Base-by-base conservation (phyloP, 2,113 vertebrate genomes). In the Zeus faber region DNA sequence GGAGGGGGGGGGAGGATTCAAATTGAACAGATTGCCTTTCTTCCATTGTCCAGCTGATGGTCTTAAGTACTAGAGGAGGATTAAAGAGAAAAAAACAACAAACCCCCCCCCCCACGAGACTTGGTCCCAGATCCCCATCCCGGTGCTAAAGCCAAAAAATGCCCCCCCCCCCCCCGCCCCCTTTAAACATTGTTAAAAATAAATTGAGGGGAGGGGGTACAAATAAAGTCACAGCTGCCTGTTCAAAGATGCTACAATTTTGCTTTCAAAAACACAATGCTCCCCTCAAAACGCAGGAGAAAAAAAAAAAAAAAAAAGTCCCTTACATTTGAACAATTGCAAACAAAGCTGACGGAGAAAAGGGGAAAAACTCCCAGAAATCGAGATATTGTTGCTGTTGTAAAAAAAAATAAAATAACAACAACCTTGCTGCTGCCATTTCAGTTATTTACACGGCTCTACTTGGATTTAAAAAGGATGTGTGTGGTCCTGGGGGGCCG, bases 201-300 rank as follows among this genome's bases (percentile, higher is more conserved):
- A 26, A 16, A 25, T 53, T 26, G 20, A 44, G 26, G 54, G 53
- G 58, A 51, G 60, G 49, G 47, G 61, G 41, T 44, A 47, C 52
- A 41, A 73, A 60, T 29, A 45, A 41, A 49, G 53, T 76, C 69
- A 73, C 77, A 89, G 87, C 88, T 90, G 86, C 88, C 85, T 76
- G 65, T 79, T 84, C 62, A 79, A 79, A 79, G 59, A 87, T 87
- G 86, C 87, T 90, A 90, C 87, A 87, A 69, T 79, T 76, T 70
- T 35, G 78, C 79, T 83, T 74, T 71, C 31, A 65, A 72, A 65
- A 72, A 25, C 45, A 51, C 63, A 23, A 44, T 54, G n/a, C n/a
- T n/a, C n/a, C n/a, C 56, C 55, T 62, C 47, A 57, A 61, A n/a
- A n/a, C n/a, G n/a, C n/a, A n/a, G n/a, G n/a, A n/a, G n/a, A 56